These are phyloP conservation scores for Platyrinchus mystaceus DNA, from an alignment of 2,797 vertebrate species.

Conservation along the genomic window DNA sequence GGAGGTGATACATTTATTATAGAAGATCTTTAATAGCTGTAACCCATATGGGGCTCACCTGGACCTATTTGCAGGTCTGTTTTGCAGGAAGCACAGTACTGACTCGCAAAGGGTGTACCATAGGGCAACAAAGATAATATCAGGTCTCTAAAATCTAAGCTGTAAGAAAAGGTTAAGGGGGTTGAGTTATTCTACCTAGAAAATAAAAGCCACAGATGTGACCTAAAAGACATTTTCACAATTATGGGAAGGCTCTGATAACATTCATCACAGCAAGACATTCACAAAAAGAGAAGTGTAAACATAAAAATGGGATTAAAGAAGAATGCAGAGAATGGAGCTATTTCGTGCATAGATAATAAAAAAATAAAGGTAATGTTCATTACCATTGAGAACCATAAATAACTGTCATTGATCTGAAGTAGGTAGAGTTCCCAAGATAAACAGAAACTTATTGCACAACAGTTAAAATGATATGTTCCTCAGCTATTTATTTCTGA, in stretches of 20 bases:
- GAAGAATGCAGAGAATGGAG: background rate
- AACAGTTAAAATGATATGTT: background rate
- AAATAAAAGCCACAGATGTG: background rate
- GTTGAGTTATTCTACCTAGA: constrained; percentile 5
- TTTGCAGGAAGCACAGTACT: background rate
- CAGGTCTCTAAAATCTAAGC: constrained; percentile 15
- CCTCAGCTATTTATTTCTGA: background rate
- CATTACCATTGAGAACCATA: background rate
- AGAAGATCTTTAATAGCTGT: background rate
- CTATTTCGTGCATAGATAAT: background rate
- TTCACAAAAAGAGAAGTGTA: background rate
- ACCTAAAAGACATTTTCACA: constrained; percentile 14
- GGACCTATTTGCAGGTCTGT: background rate
- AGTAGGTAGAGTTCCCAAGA: background rate
- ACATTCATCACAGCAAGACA: too few relatives aligned
- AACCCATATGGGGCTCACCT: background rate
- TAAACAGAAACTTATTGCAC: background rate
- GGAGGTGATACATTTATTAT: background rate
- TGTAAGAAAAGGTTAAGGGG: background rate
- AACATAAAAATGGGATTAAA: background rate
- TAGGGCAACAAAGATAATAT: background rate
- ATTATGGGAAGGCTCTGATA: constrained; percentile 6
- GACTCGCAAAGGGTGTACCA: background rate
- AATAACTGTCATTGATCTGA: background rate
- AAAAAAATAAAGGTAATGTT: background rate